Evolutionary conservation across 2,113 vertebrate genomes (phyloP), one percentile per base, ranked within the genome.

Genomic region (Labeo catla): DNA sequence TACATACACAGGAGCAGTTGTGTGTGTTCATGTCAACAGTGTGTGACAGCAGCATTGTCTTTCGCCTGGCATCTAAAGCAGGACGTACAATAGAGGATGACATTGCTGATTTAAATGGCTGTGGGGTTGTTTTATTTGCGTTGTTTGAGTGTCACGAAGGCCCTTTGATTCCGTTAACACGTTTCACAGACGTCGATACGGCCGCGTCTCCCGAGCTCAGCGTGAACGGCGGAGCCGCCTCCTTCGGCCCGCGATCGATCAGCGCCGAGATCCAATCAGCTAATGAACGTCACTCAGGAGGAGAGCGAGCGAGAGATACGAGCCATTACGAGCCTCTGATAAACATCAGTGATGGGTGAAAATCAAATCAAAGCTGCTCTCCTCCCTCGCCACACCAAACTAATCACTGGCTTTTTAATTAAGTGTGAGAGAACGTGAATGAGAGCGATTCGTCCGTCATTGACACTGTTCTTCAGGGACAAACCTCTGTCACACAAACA

Each of bases 301-400:
- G 47, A 74, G 6, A 70, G 45, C 23, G 21, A 78, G 65, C n/a
- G 12, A 72, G 61, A 84, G 76, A 84, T 49, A 77, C 4, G 6
- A 80, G 90, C 85, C 0, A 54, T n/a, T 84, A 88, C 82, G 87
- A n/a, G 88, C 84, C 89, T 80, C 88, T 90, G 92, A 94, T 93
- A 93, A 92, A 87, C 81, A 92, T 92, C 92, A 88, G 65, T 59
- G 87, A 91, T 81, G 90, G 91, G 68, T 79, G 76, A 76, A 76
- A 49, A 50, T 15, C 28, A 49, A 39, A 84, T n/a, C 15, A 61
- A 72, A 85, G 84, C 47, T 70, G 87, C 39, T 73, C 72, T 15
- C 39, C 66, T 76, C 70, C 77, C 54, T 12, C 23, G 10, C 49
- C 16, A 79, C 57, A 61, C 86, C 81, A 72, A 65, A 61, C 65